phyloP scores from a whole-genome alignment of 2,113 vertebrate species.

The Tringa solitaria region DNA sequence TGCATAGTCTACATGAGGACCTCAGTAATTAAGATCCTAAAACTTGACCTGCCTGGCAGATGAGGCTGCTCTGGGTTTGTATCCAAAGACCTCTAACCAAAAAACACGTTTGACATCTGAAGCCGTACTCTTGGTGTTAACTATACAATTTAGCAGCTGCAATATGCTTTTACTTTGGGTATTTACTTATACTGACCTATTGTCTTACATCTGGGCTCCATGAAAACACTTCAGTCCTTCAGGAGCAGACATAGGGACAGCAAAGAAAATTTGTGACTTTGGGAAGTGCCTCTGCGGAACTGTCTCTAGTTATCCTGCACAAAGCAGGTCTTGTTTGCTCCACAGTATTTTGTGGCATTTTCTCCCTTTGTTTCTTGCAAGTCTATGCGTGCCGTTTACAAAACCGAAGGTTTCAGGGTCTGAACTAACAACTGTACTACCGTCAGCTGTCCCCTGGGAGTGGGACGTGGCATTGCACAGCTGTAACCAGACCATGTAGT shows the following conservation, averaged over 20 bases:
- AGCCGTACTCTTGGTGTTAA: background rate
- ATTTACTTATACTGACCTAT: background rate
- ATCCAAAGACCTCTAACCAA: background rate
- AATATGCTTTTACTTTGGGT: background rate
- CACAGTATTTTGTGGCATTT: background rate
- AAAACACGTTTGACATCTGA: background rate
- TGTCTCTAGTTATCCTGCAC: background rate
- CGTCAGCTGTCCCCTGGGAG: background rate
- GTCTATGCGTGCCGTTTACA: background rate
- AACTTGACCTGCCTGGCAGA: background rate
- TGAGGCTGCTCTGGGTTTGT: background rate
- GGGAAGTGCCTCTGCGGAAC: background rate
- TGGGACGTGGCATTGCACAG: background rate
- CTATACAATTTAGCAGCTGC: background rate
- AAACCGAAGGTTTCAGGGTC: background rate
- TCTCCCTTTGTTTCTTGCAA: background rate
- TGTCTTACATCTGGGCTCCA: slow-evolving; percentile 10
- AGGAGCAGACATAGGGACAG: slow-evolving; percentile 4
- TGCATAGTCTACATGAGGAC: background rate
- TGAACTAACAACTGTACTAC: background rate
- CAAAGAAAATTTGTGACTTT: slow-evolving; percentile 24
- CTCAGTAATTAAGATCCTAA: background rate
- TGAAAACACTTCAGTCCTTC: background rate
- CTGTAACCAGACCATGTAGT: background rate
- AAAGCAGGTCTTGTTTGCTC: slow-evolving; percentile 21